A percentile compares a stretch with the other conserved stretches of the same genome.
Conservation (phyloP, 92 coral and sea anemone genomes). For the Montipora capitata region DNA sequence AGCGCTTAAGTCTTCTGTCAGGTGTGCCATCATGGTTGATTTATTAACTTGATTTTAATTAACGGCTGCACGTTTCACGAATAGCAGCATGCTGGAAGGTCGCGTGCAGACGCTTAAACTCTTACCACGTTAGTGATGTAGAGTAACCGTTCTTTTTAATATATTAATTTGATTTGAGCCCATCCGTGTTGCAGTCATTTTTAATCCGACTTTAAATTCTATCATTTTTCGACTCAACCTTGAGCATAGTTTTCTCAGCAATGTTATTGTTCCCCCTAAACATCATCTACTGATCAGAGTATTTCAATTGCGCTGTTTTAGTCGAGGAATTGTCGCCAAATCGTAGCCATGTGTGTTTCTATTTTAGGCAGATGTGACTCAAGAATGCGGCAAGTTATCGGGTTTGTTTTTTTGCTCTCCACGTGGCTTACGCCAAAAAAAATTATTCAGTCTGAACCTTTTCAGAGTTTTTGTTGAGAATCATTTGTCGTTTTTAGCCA, state of each 20-base stretch:
- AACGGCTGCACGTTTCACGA: not conserved
- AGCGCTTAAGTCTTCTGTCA: conserved; percentile 77
- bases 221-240: conserved; percentile 33
- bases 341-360: conserved; percentile 85
- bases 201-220: conserved; percentile 9
- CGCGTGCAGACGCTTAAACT: conserved; percentile 47
- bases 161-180: conserved; percentile 15
- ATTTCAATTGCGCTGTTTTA: conserved; percentile 50
- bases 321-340: conserved; percentile 74
- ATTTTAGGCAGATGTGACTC: conserved; percentile 77
- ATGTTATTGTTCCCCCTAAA: conserved; percentile 37
- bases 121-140: conserved; percentile 26
- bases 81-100: conserved; percentile 20
- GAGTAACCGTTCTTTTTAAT: conserved; percentile 13
- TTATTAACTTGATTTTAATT: not conserved
- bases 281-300: conserved; percentile 46
- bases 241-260: conserved; percentile 14
- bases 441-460: conserved; percentile 48
- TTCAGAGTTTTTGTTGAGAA: not conserved
- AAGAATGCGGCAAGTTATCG: conserved; percentile 55
- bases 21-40: conserved; percentile 42
- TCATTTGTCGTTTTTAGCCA: not conserved
- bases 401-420: conserved; percentile 32
- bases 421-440: conserved; percentile 72
- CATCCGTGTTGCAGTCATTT: conserved; percentile 18